These are phyloP conservation scores for Galemys pyrenaicus DNA, from an alignment of 2,113 vertebrate genomes.

Conservation along the genomic window DNA sequence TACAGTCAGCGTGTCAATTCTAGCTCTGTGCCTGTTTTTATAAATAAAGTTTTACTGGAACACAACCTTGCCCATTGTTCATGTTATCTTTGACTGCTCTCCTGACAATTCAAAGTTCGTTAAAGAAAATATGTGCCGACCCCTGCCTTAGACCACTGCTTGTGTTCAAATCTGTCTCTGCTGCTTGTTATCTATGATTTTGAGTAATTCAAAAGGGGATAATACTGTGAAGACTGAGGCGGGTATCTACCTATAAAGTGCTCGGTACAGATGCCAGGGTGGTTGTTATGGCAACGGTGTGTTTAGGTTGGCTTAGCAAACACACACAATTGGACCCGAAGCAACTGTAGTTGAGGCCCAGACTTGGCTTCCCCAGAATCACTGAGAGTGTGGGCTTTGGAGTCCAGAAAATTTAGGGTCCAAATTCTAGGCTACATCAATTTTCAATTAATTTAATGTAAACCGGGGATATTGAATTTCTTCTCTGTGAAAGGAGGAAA, in stretches of 20 bases:
- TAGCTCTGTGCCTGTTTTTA: not conserved
- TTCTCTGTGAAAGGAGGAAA: not conserved
- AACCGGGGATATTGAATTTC: conserved; percentile 9
- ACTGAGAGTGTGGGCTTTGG: not conserved
- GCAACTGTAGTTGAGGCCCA: too few species aligned
- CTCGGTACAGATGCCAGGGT: not conserved
- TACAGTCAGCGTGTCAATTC: not conserved
- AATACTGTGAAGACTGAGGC: not conserved
- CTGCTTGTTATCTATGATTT: not conserved
- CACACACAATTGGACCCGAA: not conserved
- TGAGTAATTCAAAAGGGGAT: not conserved
- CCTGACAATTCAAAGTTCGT: not conserved
- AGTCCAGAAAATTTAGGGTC: not conserved
- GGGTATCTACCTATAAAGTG: too few species aligned
- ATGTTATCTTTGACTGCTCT: not conserved
- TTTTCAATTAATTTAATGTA: not conserved
- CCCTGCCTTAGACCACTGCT: not conserved
- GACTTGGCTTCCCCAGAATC: not conserved
- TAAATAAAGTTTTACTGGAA: not conserved
- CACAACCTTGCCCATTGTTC: not conserved
- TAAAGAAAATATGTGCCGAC: not conserved
- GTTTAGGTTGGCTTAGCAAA: not conserved
- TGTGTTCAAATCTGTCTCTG: not conserved
- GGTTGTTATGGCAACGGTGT: not conserved
- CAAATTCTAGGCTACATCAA: not conserved